These are phyloP conservation scores for Halictus rubicundus DNA, from an alignment of 1,140 invertebrate species.

Conservation along the genomic window DNA sequence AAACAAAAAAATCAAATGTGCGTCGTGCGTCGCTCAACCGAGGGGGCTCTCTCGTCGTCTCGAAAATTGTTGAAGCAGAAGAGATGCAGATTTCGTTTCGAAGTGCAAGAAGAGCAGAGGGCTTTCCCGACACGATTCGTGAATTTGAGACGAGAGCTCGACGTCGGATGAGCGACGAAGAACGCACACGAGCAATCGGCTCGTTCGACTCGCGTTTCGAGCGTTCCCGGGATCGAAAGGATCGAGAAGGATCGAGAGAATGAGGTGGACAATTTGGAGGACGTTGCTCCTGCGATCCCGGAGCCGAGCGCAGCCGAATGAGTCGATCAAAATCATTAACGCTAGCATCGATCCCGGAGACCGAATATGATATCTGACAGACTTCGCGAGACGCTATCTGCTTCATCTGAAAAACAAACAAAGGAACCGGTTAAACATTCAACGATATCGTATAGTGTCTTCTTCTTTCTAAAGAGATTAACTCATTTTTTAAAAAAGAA, in stretches of 20 bases:
- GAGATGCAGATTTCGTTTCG: not conserved
- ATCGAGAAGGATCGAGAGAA: too few relatives aligned
- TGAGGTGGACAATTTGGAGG: not conserved
- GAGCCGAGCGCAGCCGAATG: constrained; percentile 37
- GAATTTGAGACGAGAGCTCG: constrained; percentile 50
- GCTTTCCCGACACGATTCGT: not conserved
- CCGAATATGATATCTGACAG: constrained; percentile 45
- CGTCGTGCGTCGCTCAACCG: constrained; percentile 41
- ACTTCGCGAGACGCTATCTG: constrained; percentile 30
- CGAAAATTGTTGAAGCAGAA: not conserved
- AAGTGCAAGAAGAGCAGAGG: too few relatives aligned
- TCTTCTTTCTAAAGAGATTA: too few relatives aligned
- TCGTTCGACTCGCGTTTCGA: constrained; percentile 27
- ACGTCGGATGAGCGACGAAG: constrained; percentile 46
- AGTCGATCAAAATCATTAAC: constrained; percentile 44
- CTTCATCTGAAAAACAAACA: not conserved
- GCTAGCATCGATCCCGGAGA: constrained; percentile 50
- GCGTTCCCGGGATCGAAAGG: too few relatives aligned
- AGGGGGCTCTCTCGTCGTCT: constrained; percentile 14
- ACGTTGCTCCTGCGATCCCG: not conserved
- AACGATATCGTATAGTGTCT: too few relatives aligned
- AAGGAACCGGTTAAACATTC: not conserved
- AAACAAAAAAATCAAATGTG: constrained; percentile 45
- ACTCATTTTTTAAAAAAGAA: too few relatives aligned
- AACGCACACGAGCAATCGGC: constrained; percentile 35